Evolutionary conservation across 2,113 vertebrate species (phyloP).

Genomic region (Nannobrachium achirus): DNA sequence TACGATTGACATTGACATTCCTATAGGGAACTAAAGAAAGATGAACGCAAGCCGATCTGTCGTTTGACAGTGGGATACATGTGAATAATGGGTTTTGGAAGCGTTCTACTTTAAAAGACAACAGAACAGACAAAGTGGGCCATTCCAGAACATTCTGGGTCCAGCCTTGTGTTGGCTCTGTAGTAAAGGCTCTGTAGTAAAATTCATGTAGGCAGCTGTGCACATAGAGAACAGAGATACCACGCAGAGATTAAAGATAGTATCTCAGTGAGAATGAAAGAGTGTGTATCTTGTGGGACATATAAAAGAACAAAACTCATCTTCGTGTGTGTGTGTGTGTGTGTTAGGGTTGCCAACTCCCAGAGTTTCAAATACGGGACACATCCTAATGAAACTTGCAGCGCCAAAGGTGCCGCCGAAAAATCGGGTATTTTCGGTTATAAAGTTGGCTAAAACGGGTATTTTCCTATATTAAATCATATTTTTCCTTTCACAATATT

Average conservation of each 20-base stretch:
- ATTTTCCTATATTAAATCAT: too few relatives aligned
- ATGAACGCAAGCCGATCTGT: too few relatives aligned
- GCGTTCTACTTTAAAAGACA: conserved; percentile 10
- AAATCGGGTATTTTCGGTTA: too few relatives aligned
- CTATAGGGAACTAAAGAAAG: too few relatives aligned
- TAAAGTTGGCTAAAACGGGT: too few relatives aligned
- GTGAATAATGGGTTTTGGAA: conserved; percentile 3
- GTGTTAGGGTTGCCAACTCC: too few relatives aligned
- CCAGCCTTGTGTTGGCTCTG: conserved; percentile 8
- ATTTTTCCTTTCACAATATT: too few relatives aligned
- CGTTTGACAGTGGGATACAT: too few relatives aligned
- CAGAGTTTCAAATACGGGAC: too few relatives aligned
- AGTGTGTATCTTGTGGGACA: neutral
- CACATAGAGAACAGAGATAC: conserved; percentile 32
- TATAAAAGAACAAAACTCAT: conserved; percentile 11
- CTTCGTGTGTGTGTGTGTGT: neutral
- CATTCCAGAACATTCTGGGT: conserved; percentile 22
- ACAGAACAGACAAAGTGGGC: conserved; percentile 10
- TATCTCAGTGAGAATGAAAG: conserved; percentile 7
- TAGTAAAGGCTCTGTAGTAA: conserved; percentile 9
- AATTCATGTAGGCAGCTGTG: conserved; percentile 48
- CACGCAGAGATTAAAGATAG: conserved; percentile 49
- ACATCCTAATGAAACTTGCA: too few relatives aligned
- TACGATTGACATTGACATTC: too few relatives aligned
- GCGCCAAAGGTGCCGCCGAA: too few relatives aligned